Conservation (phyloP, 2,888 invertebrate genomes). For the Ochropleura leucogaster region DNA sequence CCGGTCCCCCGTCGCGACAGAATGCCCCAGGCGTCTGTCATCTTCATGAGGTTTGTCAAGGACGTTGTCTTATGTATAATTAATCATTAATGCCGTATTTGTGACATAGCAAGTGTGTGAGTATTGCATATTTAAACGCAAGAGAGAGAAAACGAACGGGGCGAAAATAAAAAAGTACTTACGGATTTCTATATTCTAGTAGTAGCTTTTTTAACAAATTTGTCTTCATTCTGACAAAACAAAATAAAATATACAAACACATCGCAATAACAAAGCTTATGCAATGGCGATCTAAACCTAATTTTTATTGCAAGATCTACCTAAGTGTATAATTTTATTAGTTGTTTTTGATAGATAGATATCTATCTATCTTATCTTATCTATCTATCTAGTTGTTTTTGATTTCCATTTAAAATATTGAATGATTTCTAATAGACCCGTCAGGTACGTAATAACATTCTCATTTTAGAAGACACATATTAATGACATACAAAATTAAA, state of each 20-base stretch:
- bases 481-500: neutral
- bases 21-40: constrained; percentile 21
- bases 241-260: no score
- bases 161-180: neutral
- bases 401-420: neutral
- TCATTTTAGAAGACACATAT: neutral
- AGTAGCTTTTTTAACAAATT: no score
- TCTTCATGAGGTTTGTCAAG: constrained; percentile 36
- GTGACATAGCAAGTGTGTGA: neutral
- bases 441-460: neutral
- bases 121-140: neutral
- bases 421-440: neutral
- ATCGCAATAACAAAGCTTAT: no score
- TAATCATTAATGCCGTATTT: constrained; percentile 1
- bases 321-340: neutral
- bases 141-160: neutral
- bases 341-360: neutral
- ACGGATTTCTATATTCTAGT: neutral
- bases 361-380: no score
- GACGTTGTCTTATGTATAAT: constrained; percentile 32
- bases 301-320: no score
- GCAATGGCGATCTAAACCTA: no score
- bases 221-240: no score
- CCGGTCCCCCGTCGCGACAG: constrained; percentile 10
- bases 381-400: neutral